These are phyloP conservation scores for Callaeas wilsoni DNA, from an alignment of 2,113 vertebrate species.

Conservation along the genomic window DNA sequence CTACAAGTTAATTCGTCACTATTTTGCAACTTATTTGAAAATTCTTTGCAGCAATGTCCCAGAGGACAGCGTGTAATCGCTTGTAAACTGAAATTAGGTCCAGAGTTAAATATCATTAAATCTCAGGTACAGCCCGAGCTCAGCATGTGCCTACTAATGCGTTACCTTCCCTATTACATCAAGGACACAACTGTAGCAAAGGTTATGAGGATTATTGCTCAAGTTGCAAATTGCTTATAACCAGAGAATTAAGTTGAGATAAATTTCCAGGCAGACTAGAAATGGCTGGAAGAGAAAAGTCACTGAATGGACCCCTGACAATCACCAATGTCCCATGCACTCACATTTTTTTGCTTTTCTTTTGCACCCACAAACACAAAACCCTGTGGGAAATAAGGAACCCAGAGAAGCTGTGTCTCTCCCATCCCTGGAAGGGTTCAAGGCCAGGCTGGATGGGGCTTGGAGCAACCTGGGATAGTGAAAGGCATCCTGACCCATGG, in stretches of 20 bases:
- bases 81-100: constrained; percentile 89
- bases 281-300: background rate
- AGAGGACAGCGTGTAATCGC: constrained; percentile 87
- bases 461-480: background rate
- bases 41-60: constrained; percentile 80
- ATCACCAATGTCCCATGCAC: background rate
- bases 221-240: constrained; percentile 33
- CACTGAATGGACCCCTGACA: background rate
- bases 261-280: background rate
- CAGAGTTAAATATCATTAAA: constrained; percentile 90
- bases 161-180: constrained; percentile 62
- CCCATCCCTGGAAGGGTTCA: background rate
- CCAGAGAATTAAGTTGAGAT: background rate
- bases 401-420: background rate
- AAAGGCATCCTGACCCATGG: background rate
- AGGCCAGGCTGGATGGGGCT: background rate
- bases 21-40: constrained; percentile 89
- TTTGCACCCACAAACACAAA: background rate
- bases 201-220: constrained; percentile 52
- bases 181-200: constrained; percentile 74
- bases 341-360: background rate
- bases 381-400: background rate
- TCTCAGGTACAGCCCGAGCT: constrained; percentile 81
- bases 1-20: constrained; percentile 93
- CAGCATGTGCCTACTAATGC: constrained; percentile 81